Evolutionary conservation across 2,113 vertebrate species (phyloP).

Genomic region (Gallinago jamesoni): DNA sequence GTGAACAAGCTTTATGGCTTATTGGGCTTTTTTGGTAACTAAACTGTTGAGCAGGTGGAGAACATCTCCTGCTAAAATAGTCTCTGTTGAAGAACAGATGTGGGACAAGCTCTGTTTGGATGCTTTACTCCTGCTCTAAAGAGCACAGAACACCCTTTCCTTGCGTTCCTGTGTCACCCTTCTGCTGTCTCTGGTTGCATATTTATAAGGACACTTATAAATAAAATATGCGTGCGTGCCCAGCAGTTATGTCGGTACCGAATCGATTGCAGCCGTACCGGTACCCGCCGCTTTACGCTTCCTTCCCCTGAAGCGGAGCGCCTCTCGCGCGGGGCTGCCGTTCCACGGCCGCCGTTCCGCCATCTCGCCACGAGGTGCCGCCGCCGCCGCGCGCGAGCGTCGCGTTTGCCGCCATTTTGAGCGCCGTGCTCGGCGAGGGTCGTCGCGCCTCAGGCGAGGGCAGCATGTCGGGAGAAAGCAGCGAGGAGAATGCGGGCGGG

Average conservation of each 20-base stretch:
- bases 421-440: rapidly evolving
- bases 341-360: not conserved
- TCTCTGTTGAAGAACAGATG: not conserved
- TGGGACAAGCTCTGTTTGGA: rapidly evolving
- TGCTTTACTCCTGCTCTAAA: not conserved
- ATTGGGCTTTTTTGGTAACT: not conserved
- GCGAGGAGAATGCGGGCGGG: rapidly evolving
- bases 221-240: not conserved
- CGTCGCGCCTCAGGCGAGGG: rapidly evolving
- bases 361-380: no score
- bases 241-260: rapidly evolving
- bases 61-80: not conserved
- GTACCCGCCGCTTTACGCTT: rapidly evolving
- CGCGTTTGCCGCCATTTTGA: rapidly evolving
- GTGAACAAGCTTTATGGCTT: not conserved
- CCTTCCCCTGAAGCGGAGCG: rapidly evolving
- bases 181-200: not conserved
- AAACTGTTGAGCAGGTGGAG: not conserved
- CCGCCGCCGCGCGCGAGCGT: not conserved
- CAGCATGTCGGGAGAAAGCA: rapidly evolving
- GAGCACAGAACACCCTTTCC: rapidly evolving
- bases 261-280: rapidly evolving
- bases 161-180: rapidly evolving
- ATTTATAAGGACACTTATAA: rapidly evolving
- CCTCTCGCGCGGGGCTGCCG: not conserved